Base-by-base conservation (phyloP, 2,888 invertebrate species). In the Xylota sylvarum region DNA sequence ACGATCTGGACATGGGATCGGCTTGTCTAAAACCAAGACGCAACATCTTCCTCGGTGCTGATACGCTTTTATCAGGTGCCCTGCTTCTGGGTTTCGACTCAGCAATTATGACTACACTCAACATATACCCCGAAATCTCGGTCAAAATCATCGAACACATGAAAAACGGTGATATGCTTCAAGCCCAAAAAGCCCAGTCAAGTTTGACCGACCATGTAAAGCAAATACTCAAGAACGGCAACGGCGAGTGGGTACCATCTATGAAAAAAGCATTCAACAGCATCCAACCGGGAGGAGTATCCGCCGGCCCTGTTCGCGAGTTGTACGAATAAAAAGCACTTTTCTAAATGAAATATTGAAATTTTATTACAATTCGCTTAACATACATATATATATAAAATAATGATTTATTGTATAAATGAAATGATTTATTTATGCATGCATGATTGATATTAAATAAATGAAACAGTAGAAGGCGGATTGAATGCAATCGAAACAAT, bases 31-130 rank as follows among this genome's bases (percentile, higher is more conserved):
- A 93, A 69, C 93, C 93, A 0, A 93, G 93, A 76, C 92, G 93
- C 3, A 94, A 92, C 86, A 92, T 96, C 74, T 95, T 95, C 91
- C 93, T 96, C 43, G 96, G 96, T 67, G 94, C 94, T 89, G 96
- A 96, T 90, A 89, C 90, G 0, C 92, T 96, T 27, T 91, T 96
- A 77, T 94, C 95, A 0, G 95, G 95, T 46, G 96, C 95, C 0
- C 94, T 94, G 19, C 92, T 95, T 0, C 90, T 95, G 5, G 97
- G 96, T 48, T 95, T 96, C 89, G 94, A 95, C 89, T 96, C 96
- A 4, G 94, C 95, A 37, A 96, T 97, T 87, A 94, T 95, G 46
- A 96, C 96, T 0, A 93, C 95, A 1, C 93, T 95, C 81, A 97
- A 95, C 90, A 92, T 96, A 87, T 94, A 95, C 89, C 95, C 96